phyloP scores from a whole-genome alignment of 2,888 invertebrate genomes.

The Ophion slaviceki region DNA sequence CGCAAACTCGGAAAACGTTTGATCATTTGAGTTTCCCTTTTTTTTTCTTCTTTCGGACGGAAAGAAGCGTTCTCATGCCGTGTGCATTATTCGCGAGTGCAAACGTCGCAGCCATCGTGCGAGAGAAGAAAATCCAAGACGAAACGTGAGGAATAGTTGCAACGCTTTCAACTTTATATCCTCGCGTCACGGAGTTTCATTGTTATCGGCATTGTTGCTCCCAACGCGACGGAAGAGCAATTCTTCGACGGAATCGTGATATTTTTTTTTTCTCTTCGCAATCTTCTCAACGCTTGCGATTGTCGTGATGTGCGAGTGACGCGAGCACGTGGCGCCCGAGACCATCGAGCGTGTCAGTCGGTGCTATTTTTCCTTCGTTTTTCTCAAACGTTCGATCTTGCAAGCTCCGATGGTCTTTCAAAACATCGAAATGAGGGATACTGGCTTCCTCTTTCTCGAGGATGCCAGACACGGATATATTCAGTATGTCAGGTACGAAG shows the following conservation, averaged over 20 bases:
- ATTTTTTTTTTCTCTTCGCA: neutral
- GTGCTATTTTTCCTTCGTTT: constrained; percentile 20
- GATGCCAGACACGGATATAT: constrained; percentile 82
- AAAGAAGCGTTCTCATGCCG: constrained; percentile 19
- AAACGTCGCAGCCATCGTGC: constrained; percentile 10
- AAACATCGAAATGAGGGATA: constrained; percentile 82
- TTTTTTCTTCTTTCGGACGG: neutral
- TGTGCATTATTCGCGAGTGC: constrained; percentile 15
- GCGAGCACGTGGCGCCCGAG: neutral
- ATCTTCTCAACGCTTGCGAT: neutral
- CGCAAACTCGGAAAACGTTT: constrained; percentile 40
- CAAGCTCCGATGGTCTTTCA: constrained; percentile 79
- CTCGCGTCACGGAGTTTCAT: constrained; percentile 23
- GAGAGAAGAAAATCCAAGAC: constrained; percentile 27
- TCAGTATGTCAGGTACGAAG: constrained; percentile 80
- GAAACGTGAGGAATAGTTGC: constrained; percentile 39
- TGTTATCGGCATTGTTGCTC: constrained; percentile 8
- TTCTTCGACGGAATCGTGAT: constrained; percentile 34
- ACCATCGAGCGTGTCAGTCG: neutral
- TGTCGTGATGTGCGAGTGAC: neutral
- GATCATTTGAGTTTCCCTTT: constrained; percentile 35
- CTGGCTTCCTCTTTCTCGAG: constrained; percentile 81
- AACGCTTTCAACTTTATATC: constrained; percentile 6
- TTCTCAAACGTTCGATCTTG: neutral
- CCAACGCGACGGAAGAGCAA: constrained; percentile 21